Base-by-base conservation (phyloP, 1,140 invertebrate species). In the Fopius arisanus region DNA sequence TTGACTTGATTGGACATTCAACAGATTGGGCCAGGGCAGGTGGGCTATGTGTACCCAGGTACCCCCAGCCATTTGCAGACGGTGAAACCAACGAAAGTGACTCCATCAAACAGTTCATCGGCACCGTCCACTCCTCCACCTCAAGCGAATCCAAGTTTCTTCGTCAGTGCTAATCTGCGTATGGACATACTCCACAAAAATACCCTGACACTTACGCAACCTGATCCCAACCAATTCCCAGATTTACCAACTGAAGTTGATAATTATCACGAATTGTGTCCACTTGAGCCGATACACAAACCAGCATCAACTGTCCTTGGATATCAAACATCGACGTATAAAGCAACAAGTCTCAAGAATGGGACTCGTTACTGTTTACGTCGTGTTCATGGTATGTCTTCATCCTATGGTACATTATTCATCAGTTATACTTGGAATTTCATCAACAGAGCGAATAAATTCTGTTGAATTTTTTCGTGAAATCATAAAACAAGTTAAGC, bases 351-450 rank as follows among this genome's bases (percentile, higher is more conserved):
- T 88, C 92, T 94, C 2, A 96, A 96, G 88, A 97, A 92, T 78
- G 96, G 96, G 14, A 90, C 94, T 9, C 91, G 93, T 71, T 96
- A 94, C 85, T 97, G 96, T 79, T 87, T 98, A 71, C 91, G 96
- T 75, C 92, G 97, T 80, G 92, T 99, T 78, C 97, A 98, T 87
- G 94, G 94, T 90, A 91, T n/a, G n/a, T n/a, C n/a, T n/a, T n/a
- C n/a, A n/a, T n/a, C n/a, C n/a, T n/a, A n/a, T n/a, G n/a, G n/a
- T n/a, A n/a, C n/a, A 89, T 19, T 26, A 2, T 67, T 40, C 12
- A 67, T 19, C 10, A 33, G 0, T 37, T 67, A 1, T 7, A 37
- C 1, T n/a, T n/a, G n/a, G n/a, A n/a, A n/a, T n/a, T n/a, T n/a
- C n/a, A n/a, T n/a, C n/a, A n/a, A n/a, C n/a, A n/a, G n/a, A n/a